phyloP scores from a whole-genome alignment of 2,797 vertebrate species.

The Eupleurogrammus muticus region DNA sequence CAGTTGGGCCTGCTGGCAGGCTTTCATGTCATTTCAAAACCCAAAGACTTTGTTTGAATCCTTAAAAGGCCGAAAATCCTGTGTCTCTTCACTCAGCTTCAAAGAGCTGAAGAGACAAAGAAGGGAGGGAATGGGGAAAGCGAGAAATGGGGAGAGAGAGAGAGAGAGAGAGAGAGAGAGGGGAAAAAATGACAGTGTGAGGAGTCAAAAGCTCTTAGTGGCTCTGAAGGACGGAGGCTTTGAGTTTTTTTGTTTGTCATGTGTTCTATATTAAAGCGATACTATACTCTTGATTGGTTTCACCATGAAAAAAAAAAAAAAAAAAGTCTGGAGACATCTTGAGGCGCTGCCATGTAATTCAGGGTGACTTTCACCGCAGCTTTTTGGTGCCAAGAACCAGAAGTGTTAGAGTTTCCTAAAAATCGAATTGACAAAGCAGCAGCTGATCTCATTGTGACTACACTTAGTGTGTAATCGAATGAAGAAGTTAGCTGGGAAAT shows the following conservation, averaged over 20 bases:
- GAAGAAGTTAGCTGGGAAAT: conserved; percentile 16
- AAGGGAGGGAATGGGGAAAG: conserved; percentile 7
- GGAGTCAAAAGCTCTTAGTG: conserved; percentile 27
- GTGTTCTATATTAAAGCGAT: background rate
- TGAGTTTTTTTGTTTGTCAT: background rate
- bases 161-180: conserved; percentile 1
- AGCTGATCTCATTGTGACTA: conserved; percentile 26
- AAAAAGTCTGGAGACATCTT: background rate
- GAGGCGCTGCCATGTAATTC: background rate
- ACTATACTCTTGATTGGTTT: background rate
- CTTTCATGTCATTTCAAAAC: conserved; percentile 52
- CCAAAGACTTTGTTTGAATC: conserved; percentile 47
- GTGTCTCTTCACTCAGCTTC: conserved; percentile 48
- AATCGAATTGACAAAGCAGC: conserved; percentile 14
- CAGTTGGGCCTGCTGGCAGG: conserved; percentile 14
- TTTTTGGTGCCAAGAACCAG: background rate
- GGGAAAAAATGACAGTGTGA: background rate
- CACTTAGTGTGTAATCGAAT: conserved; percentile 33
- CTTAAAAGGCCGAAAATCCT: conserved; percentile 57
- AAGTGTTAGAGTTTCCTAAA: conserved; percentile 9
- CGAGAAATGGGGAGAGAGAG: background rate
- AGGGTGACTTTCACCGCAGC: conserved; percentile 32
- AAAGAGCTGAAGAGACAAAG: conserved; percentile 61
- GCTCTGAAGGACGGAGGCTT: conserved; percentile 10
- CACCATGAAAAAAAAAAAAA: background rate